A percentile compares a stretch with the other conserved stretches of the same genome.
Conservation (phyloP, 2,113 vertebrate genomes). For the Laticauda colubrina region DNA sequence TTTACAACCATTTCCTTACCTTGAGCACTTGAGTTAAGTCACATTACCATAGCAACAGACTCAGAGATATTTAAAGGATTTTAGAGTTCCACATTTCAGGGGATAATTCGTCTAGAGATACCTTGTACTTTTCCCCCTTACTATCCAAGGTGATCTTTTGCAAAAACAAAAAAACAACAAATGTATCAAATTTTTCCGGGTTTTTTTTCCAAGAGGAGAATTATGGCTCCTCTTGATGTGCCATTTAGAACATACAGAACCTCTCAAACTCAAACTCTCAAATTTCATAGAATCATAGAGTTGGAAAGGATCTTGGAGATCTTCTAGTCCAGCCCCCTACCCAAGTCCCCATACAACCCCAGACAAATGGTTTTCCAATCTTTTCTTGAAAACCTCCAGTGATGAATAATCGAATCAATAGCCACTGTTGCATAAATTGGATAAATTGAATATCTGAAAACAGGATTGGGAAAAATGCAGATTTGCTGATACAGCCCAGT, state of each 20-base stretch:
- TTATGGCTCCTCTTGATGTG: not conserved
- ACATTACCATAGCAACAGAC: conserved; percentile 3
- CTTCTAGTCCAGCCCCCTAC: no score
- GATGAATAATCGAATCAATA: no score
- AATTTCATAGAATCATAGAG: not conserved
- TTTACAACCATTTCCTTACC: not conserved
- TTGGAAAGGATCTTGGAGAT: no score
- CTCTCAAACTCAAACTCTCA: not conserved
- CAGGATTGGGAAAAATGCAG: no score
- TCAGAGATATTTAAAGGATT: not conserved
- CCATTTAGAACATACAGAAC: not conserved
- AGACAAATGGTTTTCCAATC: no score
- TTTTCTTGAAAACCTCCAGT: no score
- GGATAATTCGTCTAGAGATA: not conserved
- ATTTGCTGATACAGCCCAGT: no score
- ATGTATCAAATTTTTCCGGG: not conserved
- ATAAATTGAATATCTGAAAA: no score
- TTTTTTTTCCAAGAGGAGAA: not conserved
- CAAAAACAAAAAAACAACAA: not conserved
- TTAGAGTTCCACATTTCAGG: not conserved
- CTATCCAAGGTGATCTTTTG: not conserved
- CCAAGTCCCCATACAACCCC: no score
- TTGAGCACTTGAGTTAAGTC: conserved; percentile 2
- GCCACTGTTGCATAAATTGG: no score
- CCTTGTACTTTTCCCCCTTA: not conserved